Base-by-base conservation (phyloP, 1,140 invertebrate genomes). In the Scaptomyza pallida region DNA sequence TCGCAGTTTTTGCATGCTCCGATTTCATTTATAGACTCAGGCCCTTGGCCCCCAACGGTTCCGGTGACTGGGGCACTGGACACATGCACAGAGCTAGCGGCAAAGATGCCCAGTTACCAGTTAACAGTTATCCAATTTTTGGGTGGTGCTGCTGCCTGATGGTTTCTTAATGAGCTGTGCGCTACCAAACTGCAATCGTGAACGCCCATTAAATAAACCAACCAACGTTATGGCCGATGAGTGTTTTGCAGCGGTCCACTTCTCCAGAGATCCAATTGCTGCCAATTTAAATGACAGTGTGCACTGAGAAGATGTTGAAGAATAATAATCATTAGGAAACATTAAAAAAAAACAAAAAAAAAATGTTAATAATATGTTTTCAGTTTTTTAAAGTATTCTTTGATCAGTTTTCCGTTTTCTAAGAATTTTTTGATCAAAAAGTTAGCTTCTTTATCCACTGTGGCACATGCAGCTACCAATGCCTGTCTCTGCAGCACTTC, bases 101-200 rank as follows among this genome's bases (percentile, higher is more conserved):
- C 50, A 56, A 65, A 72, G 60, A 78, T 43, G 70, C 45, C 17
- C 56, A 67, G 60, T 64, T 40, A 41, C 8, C 26, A 12, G 33
- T 35, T 35, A 35, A 45, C 47, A 33, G 47, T 23, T 50, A 16
- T 15, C 37, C 56, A 51, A 4, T 9, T 63, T 63, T 63, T 43
- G 26, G 17, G 40, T n/a, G 60, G 48, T 56, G 26, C 52, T n/a
- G n/a, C n/a, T n/a, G n/a, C 47, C 75, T 82, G 80, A 82, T 82
- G 79, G 79, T 64, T 82, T 83, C 79, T 82, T 82, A 82, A 82
- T 82, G 79, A 82, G 78, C 73, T 69, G 59, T 48, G 59, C 48
- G 47, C 52, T 30, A 62, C 60, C 52, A 37, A 78, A 76, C 62
- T 72, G 65, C 57, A 69, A 64, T 70, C 44, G 67, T 63, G 65